Conservation (phyloP, 2,113 vertebrate genomes). For the Pterocles burchelli region DNA sequence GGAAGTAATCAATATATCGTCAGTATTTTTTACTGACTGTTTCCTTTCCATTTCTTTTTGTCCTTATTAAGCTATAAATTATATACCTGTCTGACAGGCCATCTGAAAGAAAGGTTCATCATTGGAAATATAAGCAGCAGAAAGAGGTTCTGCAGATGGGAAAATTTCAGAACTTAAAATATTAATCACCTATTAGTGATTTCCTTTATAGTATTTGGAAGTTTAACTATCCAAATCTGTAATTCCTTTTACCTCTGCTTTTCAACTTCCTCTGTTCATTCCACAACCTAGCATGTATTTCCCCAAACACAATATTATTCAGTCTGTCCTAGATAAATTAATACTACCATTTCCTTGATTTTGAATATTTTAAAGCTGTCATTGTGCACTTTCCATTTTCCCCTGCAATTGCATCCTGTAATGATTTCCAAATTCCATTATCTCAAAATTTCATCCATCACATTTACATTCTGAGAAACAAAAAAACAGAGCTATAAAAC, state of each 20-base stretch:
- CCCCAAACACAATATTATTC: neutral
- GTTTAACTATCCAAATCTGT: neutral
- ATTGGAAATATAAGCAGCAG: neutral
- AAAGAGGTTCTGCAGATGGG: neutral
- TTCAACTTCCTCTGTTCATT: neutral
- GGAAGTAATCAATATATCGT: neutral
- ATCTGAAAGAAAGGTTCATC: neutral
- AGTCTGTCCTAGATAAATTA: neutral
- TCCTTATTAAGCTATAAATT: neutral
- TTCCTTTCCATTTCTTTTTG: neutral
- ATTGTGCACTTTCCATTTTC: conserved; percentile 27
- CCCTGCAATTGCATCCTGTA: conserved; percentile 36
- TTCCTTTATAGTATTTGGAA: neutral
- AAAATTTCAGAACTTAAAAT: neutral
- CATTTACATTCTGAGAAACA: conserved; percentile 49
- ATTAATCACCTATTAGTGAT: neutral
- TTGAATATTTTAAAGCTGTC: conserved; percentile 50
- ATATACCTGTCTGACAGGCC: neutral
- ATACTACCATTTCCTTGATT: conserved; percentile 17
- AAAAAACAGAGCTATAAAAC: conserved; percentile 14
- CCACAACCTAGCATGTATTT: neutral
- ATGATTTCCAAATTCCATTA: conserved; percentile 55
- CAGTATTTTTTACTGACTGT: neutral
- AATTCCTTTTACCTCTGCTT: neutral
- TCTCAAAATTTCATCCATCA: conserved; percentile 51